Conservation (phyloP, 2,113 vertebrate species). For the Melanerpes formicivorus region DNA sequence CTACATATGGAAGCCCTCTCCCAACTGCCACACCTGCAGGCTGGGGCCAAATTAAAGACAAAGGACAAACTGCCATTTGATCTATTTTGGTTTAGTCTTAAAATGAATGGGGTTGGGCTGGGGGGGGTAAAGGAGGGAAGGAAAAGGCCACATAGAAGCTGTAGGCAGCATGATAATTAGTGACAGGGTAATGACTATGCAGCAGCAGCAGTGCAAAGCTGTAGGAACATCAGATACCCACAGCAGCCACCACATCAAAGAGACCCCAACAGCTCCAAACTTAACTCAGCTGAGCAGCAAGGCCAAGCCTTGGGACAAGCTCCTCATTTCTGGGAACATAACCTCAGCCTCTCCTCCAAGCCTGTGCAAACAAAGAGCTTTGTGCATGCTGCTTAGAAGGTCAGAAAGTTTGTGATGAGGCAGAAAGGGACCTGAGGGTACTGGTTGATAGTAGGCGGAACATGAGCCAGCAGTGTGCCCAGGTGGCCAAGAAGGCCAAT, state of each 20-base stretch:
- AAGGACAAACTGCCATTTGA: background rate
- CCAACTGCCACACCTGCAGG: background rate
- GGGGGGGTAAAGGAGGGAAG: no score
- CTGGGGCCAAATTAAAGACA: background rate
- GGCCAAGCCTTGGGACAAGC: background rate
- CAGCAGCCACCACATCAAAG: constrained; percentile 23
- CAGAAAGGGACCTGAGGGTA: no score
- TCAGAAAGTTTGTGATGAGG: background rate
- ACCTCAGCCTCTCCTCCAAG: background rate
- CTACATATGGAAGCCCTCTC: background rate
- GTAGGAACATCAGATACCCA: background rate
- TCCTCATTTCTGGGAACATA: background rate
- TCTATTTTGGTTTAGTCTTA: constrained; percentile 3
- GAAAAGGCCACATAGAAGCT: background rate
- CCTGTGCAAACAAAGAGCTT: background rate
- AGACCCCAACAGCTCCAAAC: background rate
- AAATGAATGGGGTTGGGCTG: background rate
- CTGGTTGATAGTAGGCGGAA: no score
- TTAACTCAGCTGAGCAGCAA: background rate
- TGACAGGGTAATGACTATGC: background rate
- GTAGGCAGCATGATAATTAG: background rate
- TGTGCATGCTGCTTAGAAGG: background rate
- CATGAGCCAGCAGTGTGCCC: no score
- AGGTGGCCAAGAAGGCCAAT: no score
- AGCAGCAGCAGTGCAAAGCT: background rate